These are phyloP conservation scores for Blennius ocellaris DNA, from an alignment of 2,113 vertebrate species.

Conservation along the genomic window DNA sequence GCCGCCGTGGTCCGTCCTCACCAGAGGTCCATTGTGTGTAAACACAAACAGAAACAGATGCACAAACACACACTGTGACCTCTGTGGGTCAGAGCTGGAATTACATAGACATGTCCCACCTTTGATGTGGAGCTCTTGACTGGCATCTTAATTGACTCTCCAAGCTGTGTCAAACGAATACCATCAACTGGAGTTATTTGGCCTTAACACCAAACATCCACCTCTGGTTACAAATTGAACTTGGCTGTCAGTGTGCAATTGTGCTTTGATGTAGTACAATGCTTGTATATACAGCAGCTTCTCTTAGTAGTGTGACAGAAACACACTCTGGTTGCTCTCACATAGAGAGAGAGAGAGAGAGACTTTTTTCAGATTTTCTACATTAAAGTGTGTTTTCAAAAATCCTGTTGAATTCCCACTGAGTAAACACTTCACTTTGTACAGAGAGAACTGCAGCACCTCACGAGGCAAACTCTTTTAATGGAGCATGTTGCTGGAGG, in stretches of 20 bases:
- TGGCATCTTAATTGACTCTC: conserved; percentile 54
- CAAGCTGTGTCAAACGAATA: conserved; percentile 39
- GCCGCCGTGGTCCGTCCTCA: conserved; percentile 31
- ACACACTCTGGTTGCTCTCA: conserved; percentile 22
- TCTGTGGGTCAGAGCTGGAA: conserved; percentile 54
- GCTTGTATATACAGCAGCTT: not conserved
- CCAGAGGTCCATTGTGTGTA: conserved; percentile 37
- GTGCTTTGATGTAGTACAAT: conserved; percentile 25
- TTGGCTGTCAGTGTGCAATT: conserved; percentile 6
- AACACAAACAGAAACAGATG: conserved; percentile 47
- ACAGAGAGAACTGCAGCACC: conserved; percentile 65
- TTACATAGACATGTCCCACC: conserved; percentile 36
- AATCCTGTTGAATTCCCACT: conserved; percentile 70
- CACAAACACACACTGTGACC: conserved; percentile 52
- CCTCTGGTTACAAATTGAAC: conserved; percentile 5
- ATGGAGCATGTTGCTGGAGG: conserved; percentile 80
- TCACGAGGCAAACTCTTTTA: conserved; percentile 73
- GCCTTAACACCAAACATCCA: not conserved
- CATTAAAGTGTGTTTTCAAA: conserved; percentile 70
- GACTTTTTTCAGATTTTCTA: conserved; percentile 41
- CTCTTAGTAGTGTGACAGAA: conserved; percentile 17
- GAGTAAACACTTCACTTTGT: conserved; percentile 76
- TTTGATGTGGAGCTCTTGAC: conserved; percentile 44
- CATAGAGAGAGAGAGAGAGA: conserved; percentile 12
- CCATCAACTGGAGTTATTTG: conserved; percentile 28